Percentiles rank a stretch among this genome's conserved stretches.
Evolutionary conservation across 1,140 invertebrate species (phyloP).

Genomic region (Leptopilina boulardi): DNA sequence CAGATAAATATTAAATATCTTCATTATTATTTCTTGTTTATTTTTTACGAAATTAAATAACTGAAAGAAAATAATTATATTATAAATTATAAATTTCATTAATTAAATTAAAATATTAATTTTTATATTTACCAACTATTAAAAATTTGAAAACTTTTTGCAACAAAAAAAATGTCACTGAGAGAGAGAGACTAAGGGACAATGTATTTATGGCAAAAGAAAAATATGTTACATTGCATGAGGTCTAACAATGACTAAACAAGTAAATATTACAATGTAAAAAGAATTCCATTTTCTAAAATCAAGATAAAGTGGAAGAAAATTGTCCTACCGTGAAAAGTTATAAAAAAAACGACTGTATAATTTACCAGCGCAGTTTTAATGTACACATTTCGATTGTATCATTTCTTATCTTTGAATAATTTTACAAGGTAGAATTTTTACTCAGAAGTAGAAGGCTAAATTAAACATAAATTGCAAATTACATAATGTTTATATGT

Average conservation of each 20-base stretch:
- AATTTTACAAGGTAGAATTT: not conserved
- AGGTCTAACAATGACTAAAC: not conserved
- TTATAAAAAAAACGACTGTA: not conserved
- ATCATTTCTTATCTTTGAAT: slow-evolving; percentile 3
- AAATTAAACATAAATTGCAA: slow-evolving; percentile 4
- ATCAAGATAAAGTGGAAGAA: slow-evolving; percentile 11
- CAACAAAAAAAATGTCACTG: too few relatives aligned
- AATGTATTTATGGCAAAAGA: not conserved
- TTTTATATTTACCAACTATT: too few relatives aligned
- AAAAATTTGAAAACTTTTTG: too few relatives aligned
- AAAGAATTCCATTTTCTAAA: slow-evolving; percentile 2
- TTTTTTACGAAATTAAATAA: not conserved
- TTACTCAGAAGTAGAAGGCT: not conserved
- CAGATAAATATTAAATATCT: not conserved
- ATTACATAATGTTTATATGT: not conserved
- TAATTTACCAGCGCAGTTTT: not conserved
- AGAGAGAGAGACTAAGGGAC: not conserved
- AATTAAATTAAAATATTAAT: too few relatives aligned
- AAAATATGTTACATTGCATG: not conserved
- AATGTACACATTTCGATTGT: not conserved
- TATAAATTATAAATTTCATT: too few relatives aligned
- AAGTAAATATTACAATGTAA: not conserved
- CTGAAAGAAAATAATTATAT: too few relatives aligned
- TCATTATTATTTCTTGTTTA: not conserved
- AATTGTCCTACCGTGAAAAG: not conserved